phyloP scores from a whole-genome alignment of 2,888 invertebrate species.

The Dolichomitus sp. region DNA sequence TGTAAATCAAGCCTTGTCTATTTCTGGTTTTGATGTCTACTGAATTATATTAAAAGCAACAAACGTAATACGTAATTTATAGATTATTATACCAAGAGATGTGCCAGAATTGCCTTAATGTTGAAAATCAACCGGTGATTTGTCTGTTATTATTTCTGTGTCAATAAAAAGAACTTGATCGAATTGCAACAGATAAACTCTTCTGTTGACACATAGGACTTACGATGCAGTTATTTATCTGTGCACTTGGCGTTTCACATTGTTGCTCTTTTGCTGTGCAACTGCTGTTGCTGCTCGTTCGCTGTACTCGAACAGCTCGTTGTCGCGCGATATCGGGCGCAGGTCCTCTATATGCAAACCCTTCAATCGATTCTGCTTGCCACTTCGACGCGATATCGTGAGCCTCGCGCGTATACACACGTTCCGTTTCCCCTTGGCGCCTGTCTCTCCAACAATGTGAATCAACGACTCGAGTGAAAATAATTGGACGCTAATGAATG shows the following conservation, averaged over 20 bases:
- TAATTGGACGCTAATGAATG: constrained; percentile 83
- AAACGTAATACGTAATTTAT: not conserved
- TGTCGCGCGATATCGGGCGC: constrained; percentile 41
- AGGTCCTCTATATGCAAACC: constrained; percentile 39
- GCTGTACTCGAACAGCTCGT: constrained; percentile 46
- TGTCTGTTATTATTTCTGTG: not conserved
- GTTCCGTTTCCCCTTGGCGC: constrained; percentile 18
- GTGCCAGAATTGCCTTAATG: not conserved
- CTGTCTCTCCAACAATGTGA: constrained; percentile 43
- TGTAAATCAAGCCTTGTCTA: too few relatives aligned
- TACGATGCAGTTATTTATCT: constrained; percentile 23
- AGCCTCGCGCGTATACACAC: not conserved
- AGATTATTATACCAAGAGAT: not conserved
- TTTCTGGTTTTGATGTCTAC: not conserved
- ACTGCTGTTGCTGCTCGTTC: constrained; percentile 24
- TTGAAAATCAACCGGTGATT: not conserved
- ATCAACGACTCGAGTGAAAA: constrained; percentile 77
- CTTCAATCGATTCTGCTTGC: constrained; percentile 54
- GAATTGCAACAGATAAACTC: constrained; percentile 11
- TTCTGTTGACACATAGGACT: constrained; percentile 6
- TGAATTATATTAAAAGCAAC: not conserved
- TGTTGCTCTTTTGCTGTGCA: constrained; percentile 1
- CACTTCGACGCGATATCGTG: constrained; percentile 41
- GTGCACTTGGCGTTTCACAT: constrained; percentile 18
- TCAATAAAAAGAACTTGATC: constrained; percentile 14